These are phyloP conservation scores for Glossophaga mutica DNA, from an alignment of 2,797 vertebrate genomes.

Conservation along the genomic window DNA sequence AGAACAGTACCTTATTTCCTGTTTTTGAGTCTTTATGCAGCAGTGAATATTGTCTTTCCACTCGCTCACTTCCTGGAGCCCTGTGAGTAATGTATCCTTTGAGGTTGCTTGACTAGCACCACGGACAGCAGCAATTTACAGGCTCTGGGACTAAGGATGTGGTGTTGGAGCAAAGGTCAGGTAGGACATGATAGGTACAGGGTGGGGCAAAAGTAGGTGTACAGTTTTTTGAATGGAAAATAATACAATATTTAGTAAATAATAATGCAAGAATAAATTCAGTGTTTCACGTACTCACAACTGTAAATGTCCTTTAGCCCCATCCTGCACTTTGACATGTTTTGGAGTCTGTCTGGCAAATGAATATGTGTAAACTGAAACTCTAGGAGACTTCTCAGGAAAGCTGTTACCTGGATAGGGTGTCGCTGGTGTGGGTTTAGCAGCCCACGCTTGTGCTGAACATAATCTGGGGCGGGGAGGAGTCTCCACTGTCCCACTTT, in stretches of 20 bases:
- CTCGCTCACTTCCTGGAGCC: background rate
- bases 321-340: background rate
- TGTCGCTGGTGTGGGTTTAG: background rate
- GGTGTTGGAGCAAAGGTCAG: background rate
- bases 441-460: background rate
- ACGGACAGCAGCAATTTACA: background rate
- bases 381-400: background rate
- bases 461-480: background rate
- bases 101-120: background rate
- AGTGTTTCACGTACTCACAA: background rate
- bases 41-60: background rate
- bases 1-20: background rate
- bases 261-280: background rate
- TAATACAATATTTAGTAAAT: background rate
- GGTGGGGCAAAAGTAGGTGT: background rate
- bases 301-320: background rate
- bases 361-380: background rate
- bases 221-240: background rate
- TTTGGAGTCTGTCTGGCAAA: slow-evolving; percentile 3
- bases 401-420: background rate
- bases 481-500: background rate
- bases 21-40: background rate
- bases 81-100: background rate
- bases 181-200: background rate
- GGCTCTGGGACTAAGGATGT: background rate